Evolutionary conservation across 2,113 vertebrate genomes (phyloP).

Genomic region (Ramphastos sulfuratus): DNA sequence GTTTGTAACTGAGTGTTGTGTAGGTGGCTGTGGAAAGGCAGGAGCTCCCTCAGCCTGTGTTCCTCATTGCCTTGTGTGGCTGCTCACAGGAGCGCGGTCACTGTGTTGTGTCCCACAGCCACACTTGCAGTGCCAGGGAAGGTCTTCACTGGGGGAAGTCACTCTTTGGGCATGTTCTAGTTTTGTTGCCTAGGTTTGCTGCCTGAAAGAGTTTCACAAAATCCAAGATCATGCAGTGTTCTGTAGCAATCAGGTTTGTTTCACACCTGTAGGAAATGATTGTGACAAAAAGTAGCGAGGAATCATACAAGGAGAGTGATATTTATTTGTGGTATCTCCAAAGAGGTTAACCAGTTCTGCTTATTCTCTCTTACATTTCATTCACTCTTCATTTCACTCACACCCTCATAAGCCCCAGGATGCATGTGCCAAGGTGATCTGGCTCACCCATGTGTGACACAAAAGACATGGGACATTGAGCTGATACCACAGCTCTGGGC

Average conservation of each 20-base stretch:
- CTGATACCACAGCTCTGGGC: background rate
- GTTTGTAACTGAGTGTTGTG: background rate
- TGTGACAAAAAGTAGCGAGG: background rate
- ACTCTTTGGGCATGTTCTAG: background rate
- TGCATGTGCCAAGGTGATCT: background rate
- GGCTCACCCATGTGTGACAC: background rate
- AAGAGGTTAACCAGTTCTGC: background rate
- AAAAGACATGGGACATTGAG: background rate
- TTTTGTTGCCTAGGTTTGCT: background rate
- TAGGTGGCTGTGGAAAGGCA: background rate
- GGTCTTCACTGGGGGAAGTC: background rate
- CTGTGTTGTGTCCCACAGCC: rapidly evolving
- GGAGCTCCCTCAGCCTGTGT: background rate
- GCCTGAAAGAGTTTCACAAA: background rate
- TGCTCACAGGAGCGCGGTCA: background rate
- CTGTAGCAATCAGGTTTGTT: background rate
- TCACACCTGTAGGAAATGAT: background rate
- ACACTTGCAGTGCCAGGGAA: background rate
- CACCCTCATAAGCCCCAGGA: background rate
- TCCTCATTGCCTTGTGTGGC: background rate
- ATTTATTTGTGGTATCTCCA: background rate
- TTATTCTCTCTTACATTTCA: background rate
- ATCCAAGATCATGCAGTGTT: background rate
- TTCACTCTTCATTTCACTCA: background rate
- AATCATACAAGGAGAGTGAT: too few species aligned